These are phyloP conservation scores for Hymenopus coronatus DNA, from an alignment of 2,888 invertebrate species.

Conservation along the genomic window DNA sequence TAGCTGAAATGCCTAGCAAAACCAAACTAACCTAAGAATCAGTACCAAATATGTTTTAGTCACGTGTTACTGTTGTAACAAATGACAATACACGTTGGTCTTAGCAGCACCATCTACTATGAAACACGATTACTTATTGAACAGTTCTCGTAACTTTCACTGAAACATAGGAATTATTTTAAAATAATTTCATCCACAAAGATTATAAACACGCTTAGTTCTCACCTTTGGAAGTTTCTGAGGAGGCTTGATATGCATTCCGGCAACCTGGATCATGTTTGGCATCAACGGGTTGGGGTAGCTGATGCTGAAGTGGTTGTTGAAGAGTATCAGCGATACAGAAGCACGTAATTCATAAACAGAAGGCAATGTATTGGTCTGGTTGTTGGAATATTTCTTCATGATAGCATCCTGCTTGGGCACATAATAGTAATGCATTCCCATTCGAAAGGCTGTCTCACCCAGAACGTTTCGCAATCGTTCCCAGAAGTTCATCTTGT, in stretches of 20 bases:
- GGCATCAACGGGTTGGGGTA: constrained; percentile 38
- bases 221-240: constrained; percentile 32
- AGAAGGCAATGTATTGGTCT: no score
- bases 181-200: no score
- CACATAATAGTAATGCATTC: background rate
- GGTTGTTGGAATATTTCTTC: constrained; percentile 5
- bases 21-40: no score
- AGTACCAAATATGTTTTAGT: no score
- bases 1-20: no score
- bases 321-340: constrained; percentile 37
- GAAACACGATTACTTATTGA: no score
- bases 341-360: constrained; percentile 19
- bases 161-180: no score
- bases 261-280: constrained; percentile 40
- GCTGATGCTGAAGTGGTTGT: constrained; percentile 39
- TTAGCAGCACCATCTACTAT: no score
- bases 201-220: background rate
- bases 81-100: no score
- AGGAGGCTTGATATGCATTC: constrained; percentile 40
- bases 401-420: constrained; percentile 21
- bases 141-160: no score
- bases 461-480: background rate
- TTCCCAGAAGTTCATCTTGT: constrained; percentile 47
- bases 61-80: no score
- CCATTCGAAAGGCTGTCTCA: background rate